These are phyloP conservation scores for Tetraneura akinire DNA, from an alignment of 1,140 invertebrate species.

Conservation along the genomic window DNA sequence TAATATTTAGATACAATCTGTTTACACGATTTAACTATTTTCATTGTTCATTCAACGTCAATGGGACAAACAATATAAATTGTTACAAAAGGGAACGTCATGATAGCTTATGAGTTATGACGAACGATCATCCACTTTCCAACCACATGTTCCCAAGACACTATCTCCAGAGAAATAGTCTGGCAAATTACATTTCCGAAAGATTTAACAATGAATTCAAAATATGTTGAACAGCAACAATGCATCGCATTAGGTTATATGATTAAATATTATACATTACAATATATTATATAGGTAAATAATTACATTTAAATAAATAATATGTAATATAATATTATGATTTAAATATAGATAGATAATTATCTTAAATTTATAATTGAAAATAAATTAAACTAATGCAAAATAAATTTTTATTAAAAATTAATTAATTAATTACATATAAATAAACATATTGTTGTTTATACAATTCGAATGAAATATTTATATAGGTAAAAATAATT, in stretches of 20 bases:
- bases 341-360: too few relatives aligned
- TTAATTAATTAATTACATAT: too few relatives aligned
- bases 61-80: constrained; percentile 23
- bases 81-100: constrained; percentile 14
- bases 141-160: background rate
- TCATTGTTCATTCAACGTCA: background rate
- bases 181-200: constrained; percentile 45
- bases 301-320: too few relatives aligned
- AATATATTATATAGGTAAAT: constrained; percentile 14
- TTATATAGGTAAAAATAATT: too few relatives aligned
- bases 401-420: too few relatives aligned
- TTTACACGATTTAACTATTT: constrained; percentile 12
- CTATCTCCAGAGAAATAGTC: constrained; percentile 27
- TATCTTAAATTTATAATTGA: too few relatives aligned
- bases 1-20: background rate
- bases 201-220: constrained; percentile 44
- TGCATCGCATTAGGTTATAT: background rate
- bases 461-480: too few relatives aligned
- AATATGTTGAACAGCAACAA: constrained; percentile 36
- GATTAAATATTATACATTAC: constrained; percentile 2
- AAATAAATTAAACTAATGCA: too few relatives aligned
- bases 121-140: constrained; percentile 7
- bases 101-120: constrained; percentile 36
- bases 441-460: too few relatives aligned
- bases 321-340: too few relatives aligned